These are phyloP conservation scores for Saccostrea cuccullata DNA, from an alignment of 1,140 invertebrate genomes.

Conservation along the genomic window DNA sequence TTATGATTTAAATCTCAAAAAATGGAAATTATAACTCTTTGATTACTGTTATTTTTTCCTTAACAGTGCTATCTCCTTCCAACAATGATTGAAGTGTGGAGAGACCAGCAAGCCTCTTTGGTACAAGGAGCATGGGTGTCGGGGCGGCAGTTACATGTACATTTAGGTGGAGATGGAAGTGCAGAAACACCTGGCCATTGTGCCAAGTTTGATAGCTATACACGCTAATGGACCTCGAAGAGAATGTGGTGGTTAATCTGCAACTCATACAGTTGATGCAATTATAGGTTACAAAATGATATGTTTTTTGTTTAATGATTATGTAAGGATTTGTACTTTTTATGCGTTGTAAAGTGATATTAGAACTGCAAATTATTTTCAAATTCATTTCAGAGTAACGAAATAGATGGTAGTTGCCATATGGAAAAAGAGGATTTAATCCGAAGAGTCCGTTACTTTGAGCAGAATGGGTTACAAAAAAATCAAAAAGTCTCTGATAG, in stretches of 20 bases:
- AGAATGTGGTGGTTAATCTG: constrained; percentile 42
- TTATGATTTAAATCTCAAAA: too few relatives aligned
- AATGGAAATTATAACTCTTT: too few relatives aligned
- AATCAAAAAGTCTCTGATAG: constrained; percentile 47
- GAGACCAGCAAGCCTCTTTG: constrained; percentile 26
- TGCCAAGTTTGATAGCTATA: constrained; percentile 57
- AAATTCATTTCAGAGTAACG: constrained; percentile 43
- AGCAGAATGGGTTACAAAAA: not conserved
- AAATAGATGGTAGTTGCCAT: constrained; percentile 30
- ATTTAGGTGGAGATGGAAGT: constrained; percentile 56
- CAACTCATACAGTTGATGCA: constrained; percentile 53
- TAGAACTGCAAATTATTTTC: not conserved
- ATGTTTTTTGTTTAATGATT: not conserved
- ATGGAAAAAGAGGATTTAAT: constrained; percentile 54
- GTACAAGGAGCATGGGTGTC: not conserved
- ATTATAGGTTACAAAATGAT: not conserved
- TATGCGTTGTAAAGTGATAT: not conserved
- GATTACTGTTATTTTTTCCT: not conserved
- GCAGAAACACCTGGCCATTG: constrained; percentile 53
- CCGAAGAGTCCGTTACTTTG: not conserved
- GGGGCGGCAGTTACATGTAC: not conserved
- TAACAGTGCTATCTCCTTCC: not conserved
- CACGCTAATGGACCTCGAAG: constrained; percentile 41
- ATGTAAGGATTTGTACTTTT: too few relatives aligned
- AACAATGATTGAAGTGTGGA: not conserved